Evolutionary conservation across 2,113 vertebrate species (phyloP).

Genomic region (Azemiops feae): DNA sequence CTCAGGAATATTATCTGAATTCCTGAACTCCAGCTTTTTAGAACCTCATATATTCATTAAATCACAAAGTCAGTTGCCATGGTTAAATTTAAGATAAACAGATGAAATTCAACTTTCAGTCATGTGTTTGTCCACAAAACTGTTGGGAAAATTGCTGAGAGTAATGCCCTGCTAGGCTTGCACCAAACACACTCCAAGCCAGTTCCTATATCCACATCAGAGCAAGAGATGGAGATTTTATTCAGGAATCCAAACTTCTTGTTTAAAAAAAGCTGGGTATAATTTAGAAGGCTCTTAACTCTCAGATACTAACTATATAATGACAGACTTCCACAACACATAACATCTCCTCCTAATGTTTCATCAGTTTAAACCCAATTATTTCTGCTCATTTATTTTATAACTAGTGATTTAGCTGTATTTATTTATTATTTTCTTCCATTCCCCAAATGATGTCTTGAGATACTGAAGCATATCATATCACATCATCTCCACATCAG

Average conservation of each 20-base stretch:
- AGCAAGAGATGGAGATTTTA: background rate
- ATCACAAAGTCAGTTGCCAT: conserved; percentile 25
- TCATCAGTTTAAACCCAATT: background rate
- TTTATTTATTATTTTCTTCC: background rate
- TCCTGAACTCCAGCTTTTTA: conserved; percentile 55
- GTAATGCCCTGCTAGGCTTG: background rate
- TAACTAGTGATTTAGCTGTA: background rate
- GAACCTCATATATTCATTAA: conserved; percentile 32
- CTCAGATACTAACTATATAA: conserved; percentile 10
- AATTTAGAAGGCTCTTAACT: background rate
- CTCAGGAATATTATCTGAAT: conserved; percentile 64
- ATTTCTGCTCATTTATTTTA: background rate
- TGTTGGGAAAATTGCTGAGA: background rate
- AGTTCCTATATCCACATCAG: background rate
- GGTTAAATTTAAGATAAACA: conserved; percentile 22
- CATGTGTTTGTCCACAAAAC: background rate
- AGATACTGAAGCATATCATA: background rate
- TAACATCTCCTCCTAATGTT: background rate
- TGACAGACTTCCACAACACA: background rate
- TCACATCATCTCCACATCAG: background rate
- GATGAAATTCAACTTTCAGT: background rate
- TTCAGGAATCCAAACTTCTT: background rate
- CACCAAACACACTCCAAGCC: background rate
- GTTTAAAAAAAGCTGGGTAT: background rate
- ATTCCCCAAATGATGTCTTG: background rate